These are phyloP conservation scores for Phalacrocorax aristotelis DNA, from an alignment of 2,113 vertebrate genomes.

Conservation along the genomic window DNA sequence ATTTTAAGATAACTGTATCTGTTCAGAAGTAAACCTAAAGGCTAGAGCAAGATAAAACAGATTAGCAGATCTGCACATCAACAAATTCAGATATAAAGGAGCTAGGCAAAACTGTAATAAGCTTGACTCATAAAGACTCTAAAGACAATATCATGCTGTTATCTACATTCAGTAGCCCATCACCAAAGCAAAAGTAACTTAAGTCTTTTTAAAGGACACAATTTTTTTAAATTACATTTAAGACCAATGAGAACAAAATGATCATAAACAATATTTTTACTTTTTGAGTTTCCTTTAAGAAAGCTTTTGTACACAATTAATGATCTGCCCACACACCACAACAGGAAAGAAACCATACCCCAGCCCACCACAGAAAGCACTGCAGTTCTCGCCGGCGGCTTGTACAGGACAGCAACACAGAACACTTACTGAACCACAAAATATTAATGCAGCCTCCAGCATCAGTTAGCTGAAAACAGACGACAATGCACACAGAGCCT, in stretches of 20 bases:
- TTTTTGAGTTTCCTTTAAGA: background rate
- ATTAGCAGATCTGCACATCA: background rate
- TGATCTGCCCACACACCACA: accelerated
- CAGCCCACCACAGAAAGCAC: accelerated
- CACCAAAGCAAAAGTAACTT: background rate
- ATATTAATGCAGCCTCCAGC: accelerated
- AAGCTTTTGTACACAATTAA: background rate
- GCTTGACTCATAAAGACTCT: background rate
- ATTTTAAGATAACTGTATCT: background rate
- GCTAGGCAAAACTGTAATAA: background rate
- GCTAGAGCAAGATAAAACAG: background rate
- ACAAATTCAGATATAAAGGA: background rate
- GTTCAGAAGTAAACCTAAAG: background rate
- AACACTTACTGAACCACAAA: background rate
- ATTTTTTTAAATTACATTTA: background rate
- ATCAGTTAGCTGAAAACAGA: background rate
- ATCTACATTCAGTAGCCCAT: background rate
- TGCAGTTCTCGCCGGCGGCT: background rate
- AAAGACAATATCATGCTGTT: background rate
- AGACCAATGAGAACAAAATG: background rate
- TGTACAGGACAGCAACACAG: background rate
- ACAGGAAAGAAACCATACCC: too few species aligned
- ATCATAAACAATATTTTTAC: background rate
- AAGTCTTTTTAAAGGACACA: background rate
- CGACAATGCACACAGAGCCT: background rate